Percentiles rank a stretch among this genome's conserved stretches.
Evolutionary conservation across 2,797 vertebrate species (phyloP).

Genomic region (Craterocephalus amniculus): DNA sequence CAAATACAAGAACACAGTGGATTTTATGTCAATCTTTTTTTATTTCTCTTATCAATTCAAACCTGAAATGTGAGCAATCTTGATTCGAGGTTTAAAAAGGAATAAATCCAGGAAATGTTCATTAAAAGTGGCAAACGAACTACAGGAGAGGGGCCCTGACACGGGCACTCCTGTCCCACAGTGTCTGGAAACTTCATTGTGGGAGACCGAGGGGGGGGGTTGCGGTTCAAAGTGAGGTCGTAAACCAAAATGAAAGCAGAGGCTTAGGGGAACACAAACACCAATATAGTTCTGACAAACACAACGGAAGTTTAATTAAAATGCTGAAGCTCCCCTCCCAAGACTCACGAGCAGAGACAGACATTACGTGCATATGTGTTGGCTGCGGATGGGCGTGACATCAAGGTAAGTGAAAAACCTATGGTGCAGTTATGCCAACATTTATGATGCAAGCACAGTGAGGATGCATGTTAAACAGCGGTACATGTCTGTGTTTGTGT

Average conservation of each 20-base stretch:
- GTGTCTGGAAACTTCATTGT: slow-evolving; percentile 71
- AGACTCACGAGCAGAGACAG: slow-evolving; percentile 24
- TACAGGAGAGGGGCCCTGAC: slow-evolving; percentile 8
- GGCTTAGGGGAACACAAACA: slow-evolving; percentile 76
- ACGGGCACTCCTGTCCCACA: slow-evolving; percentile 43
- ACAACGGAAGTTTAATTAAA: slow-evolving; percentile 77
- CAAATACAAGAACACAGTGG: slow-evolving; percentile 33
- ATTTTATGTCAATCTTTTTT: not conserved
- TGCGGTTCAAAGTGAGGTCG: slow-evolving; percentile 74
- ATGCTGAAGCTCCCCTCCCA: slow-evolving; percentile 32
- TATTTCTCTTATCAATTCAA: not conserved
- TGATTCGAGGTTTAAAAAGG: slow-evolving; percentile 4
- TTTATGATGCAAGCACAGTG: not conserved
- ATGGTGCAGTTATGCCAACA: not conserved
- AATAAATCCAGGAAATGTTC: slow-evolving; percentile 13
- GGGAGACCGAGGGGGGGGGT: slow-evolving; percentile 47
- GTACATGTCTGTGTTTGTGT: slow-evolving; percentile 9
- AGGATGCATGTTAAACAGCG: slow-evolving; percentile 7
- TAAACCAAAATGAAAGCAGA: slow-evolving; percentile 78
- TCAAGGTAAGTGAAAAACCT: not conserved
- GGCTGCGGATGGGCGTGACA: slow-evolving; percentile 4
- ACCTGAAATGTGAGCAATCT: slow-evolving; percentile 6
- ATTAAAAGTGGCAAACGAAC: slow-evolving; percentile 21
- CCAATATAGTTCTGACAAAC: slow-evolving; percentile 64
- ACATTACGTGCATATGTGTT: not conserved